A percentile compares a stretch with the other conserved stretches of the same genome.
phyloP scores from a whole-genome alignment of 2,113 vertebrate genomes.

The Hystrix brachyura region DNA sequence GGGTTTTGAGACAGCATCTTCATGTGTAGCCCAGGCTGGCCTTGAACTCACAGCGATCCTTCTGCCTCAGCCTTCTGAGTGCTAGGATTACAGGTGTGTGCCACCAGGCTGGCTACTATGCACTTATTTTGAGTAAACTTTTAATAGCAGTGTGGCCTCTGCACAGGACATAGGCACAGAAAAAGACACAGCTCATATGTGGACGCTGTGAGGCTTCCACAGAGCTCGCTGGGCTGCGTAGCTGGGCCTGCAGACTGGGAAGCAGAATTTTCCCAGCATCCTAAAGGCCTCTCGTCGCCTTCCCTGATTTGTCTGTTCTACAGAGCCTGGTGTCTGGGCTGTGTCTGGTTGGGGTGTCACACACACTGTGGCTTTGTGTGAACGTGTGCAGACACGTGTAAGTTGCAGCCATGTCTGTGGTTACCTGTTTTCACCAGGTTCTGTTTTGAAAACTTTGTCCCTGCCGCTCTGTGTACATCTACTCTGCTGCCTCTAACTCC shows the following conservation, averaged over 20 bases:
- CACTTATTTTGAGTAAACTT: neutral
- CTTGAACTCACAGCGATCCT: neutral
- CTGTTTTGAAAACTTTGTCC: no score
- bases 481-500: no score
- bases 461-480: no score
- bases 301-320: neutral
- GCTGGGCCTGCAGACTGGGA: neutral
- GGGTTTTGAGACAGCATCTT: neutral
- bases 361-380: no score
- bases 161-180: neutral
- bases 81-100: neutral
- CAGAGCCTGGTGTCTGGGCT: neutral
- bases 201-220: neutral
- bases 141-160: neutral
- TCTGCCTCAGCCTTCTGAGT: neutral
- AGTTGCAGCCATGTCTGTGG: no score
- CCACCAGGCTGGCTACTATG: neutral
- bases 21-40: neutral
- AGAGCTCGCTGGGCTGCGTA: neutral
- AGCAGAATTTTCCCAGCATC: rapidly evolving
- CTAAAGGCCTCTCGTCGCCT: neutral
- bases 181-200: neutral
- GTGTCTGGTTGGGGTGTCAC: no score
- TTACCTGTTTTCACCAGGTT: no score
- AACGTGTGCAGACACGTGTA: no score